Evolutionary conservation across 2,888 invertebrate species (phyloP).

Genomic region (Herminia tarsipennalis): DNA sequence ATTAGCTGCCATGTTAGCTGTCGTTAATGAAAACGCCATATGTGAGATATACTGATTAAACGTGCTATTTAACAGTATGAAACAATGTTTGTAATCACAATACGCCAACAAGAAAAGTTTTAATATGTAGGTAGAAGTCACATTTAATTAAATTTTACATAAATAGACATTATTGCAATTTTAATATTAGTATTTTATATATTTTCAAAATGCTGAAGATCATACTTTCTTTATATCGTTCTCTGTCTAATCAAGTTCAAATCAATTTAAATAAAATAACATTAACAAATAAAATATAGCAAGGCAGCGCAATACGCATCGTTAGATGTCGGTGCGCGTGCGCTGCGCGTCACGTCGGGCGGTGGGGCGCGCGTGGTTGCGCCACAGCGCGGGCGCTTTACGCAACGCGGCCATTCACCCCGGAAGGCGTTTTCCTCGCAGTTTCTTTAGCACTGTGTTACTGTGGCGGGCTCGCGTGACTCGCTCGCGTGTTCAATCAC

Average conservation of each 20-base stretch:
- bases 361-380: conserved; percentile 60
- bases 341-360: conserved; percentile 43
- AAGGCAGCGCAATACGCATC: conserved; percentile 18
- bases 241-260: not conserved
- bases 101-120: too few relatives aligned
- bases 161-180: too few relatives aligned
- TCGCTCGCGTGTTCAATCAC: conserved; percentile 70
- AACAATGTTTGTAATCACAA: too few relatives aligned
- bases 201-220: too few relatives aligned
- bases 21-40: too few relatives aligned
- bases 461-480: conserved; percentile 80
- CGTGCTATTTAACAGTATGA: too few relatives aligned
- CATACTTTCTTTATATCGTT: too few relatives aligned
- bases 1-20: conserved; percentile 36
- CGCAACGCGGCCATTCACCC: conserved; percentile 84
- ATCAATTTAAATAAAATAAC: not conserved
- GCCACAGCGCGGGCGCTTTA: conserved; percentile 75
- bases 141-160: too few relatives aligned
- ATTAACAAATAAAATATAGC: not conserved
- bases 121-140: too few relatives aligned
- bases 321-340: conserved; percentile 61
- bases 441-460: conserved; percentile 83
- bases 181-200: too few relatives aligned
- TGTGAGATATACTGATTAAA: too few relatives aligned
- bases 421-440: conserved; percentile 84